phyloP scores from a whole-genome alignment of 2,888 invertebrate genomes.

The Thereva unica region DNA sequence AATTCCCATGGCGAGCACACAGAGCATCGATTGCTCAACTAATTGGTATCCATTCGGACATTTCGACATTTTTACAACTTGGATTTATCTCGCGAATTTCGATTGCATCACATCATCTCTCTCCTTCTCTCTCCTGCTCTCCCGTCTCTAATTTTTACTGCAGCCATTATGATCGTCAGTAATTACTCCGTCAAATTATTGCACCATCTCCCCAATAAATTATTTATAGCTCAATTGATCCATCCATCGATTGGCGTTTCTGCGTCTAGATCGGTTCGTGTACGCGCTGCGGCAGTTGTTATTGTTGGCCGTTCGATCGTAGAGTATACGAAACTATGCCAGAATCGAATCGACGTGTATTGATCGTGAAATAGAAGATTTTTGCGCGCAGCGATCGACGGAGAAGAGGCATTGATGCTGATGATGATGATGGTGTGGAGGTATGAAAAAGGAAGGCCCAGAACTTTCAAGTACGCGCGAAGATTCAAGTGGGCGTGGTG shows the following conservation, averaged over 20 bases:
- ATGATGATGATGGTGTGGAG: conserved; percentile 14
- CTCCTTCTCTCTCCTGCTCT: too few relatives aligned
- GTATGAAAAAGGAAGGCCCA: conserved; percentile 21
- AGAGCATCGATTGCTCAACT: too few relatives aligned
- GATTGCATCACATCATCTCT: not conserved
- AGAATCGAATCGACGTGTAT: conserved; percentile 1
- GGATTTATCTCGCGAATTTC: too few relatives aligned
- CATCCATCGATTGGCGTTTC: conserved; percentile 17
- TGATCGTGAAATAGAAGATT: too few relatives aligned
- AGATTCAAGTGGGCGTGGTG: conserved; percentile 44
- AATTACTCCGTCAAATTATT: conserved; percentile 16
- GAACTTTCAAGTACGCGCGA: conserved; percentile 40
- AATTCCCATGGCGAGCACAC: too few relatives aligned
- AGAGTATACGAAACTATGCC: not conserved
- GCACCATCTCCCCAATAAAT: conserved; percentile 16
- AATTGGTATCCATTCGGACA: too few relatives aligned
- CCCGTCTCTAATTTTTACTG: not conserved
- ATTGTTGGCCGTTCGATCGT: not conserved
- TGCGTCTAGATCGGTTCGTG: not conserved
- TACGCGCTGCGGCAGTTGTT: conserved; percentile 5
- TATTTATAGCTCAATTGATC: conserved; percentile 18
- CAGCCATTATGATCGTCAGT: conserved; percentile 3
- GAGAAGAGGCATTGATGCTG: too few relatives aligned
- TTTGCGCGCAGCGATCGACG: too few relatives aligned
- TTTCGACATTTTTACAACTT: too few relatives aligned